These are phyloP conservation scores for Myoxocephalus aenaeus DNA, from an alignment of 2,797 vertebrate species.

Conservation along the genomic window DNA sequence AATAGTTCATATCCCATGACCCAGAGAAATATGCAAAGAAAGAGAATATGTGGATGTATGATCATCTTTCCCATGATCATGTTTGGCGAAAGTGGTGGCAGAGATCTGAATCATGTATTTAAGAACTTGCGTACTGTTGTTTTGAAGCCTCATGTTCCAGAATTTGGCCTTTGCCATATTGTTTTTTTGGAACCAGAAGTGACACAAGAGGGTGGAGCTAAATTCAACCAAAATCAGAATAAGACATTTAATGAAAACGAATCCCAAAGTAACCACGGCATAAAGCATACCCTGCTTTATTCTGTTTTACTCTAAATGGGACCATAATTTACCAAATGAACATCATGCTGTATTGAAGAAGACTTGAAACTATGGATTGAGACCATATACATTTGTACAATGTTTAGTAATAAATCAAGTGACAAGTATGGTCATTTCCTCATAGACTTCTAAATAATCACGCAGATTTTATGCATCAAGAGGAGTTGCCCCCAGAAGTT, in stretches of 20 bases:
- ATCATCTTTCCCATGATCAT: constrained; percentile 25
- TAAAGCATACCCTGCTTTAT: neutral
- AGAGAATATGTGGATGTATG: neutral
- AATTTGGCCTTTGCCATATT: too few species aligned
- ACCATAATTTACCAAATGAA: neutral
- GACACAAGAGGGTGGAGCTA: neutral
- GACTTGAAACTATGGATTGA: neutral
- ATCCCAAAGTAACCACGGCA: neutral
- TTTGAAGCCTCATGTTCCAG: neutral
- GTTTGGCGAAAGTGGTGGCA: constrained; percentile 28
- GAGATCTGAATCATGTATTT: constrained; percentile 17
- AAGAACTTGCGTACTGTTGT: neutral
- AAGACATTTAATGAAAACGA: neutral
- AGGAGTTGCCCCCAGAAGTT: neutral
- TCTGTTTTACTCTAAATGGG: neutral
- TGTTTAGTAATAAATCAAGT: constrained; percentile 1
- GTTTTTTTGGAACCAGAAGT: too few species aligned
- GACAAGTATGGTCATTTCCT: neutral
- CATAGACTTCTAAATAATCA: neutral
- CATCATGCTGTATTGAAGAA: neutral
- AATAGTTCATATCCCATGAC: constrained; percentile 32
- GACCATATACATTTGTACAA: too few species aligned
- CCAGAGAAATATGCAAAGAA: constrained; percentile 3
- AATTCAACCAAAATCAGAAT: neutral
- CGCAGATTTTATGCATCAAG: neutral